Evolutionary conservation across 2,888 invertebrate genomes (phyloP).

Genomic region (Pseudococcus jackbeardsleyi): DNA sequence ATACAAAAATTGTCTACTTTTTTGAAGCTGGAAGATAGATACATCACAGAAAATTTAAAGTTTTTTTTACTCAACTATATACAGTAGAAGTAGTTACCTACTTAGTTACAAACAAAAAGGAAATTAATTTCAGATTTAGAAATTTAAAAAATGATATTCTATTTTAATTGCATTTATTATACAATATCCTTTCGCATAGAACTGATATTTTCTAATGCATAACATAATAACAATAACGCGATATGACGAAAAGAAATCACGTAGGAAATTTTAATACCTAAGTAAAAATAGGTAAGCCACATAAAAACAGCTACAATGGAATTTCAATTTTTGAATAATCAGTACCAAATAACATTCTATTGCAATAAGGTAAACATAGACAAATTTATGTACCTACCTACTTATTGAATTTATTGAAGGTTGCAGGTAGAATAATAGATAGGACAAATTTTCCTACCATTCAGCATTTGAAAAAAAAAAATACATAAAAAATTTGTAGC

Average conservation of each 20-base stretch:
- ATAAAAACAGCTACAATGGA: no score
- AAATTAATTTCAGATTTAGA: not conserved
- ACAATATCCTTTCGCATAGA: not conserved
- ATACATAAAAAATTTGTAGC: not conserved
- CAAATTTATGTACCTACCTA: no score
- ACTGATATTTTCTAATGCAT: not conserved
- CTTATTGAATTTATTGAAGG: no score
- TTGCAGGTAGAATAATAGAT: no score
- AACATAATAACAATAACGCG: not conserved
- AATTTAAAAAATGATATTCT: not conserved
- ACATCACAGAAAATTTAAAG: conserved; percentile 48
- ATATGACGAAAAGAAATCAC: not conserved
- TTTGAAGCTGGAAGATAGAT: conserved; percentile 48
- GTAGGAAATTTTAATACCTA: not conserved
- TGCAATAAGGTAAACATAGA: no score
- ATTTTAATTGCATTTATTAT: not conserved
- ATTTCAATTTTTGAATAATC: no score
- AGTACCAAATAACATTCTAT: no score
- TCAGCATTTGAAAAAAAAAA: not conserved
- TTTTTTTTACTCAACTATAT: not conserved
- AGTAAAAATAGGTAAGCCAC: not conserved
- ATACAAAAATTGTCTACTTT: conserved; percentile 35
- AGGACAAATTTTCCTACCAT: not conserved
- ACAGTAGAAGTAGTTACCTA: not conserved
- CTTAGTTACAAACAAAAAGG: not conserved